Base-by-base conservation (phyloP, 37 sponge, comb jelly and placozoan species). In the Crambe crambe region DNA sequence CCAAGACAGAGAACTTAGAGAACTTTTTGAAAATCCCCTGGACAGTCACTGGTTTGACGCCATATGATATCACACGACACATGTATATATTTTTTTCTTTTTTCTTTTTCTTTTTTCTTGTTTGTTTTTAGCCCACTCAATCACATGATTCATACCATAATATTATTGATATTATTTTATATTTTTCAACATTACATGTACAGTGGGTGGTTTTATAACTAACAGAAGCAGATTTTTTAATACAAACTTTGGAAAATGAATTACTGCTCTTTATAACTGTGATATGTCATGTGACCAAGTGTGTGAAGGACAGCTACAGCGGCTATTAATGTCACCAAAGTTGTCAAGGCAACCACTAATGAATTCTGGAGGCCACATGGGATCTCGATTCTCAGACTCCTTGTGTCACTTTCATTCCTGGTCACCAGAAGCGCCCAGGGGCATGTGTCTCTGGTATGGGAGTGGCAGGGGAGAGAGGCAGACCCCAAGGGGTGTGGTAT, bases 11-110 rank as follows among this genome's bases (percentile, higher is more conserved):
- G 91, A 88, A 25, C 56, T 96, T 4, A 59, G 72, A 47, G 56
- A 58, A 65, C 42, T 62, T 17, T 47, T 95, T 65, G 79, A 95
- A 41, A 89, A 93, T 38, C 94, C 94, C 37, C 58, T 78, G 20
- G 77, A 80, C 62, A 76, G 85, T 0, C 85, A 85, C 31, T 85
- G 85, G 85, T 85, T 78, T 37, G 85, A 85, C 51, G 69, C 77
- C 8, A 5, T 76, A 8, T 61, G 41, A 54, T 43, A 54, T 31
- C 34, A 68, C 30, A 10, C 34, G 5, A 47, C 41, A 25, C 23
- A 27, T 21, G 23, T 35, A n/a, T 56, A 20, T 31, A 4, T 36
- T 57, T 75, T 2, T 36, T 58, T 2, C 0, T 57, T 34, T 57
- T 58, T 70, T 57, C 3, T 25, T 73, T 47, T 3, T 40, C 3